Conservation (phyloP, 2,113 vertebrate species). For the Megalops atlanticus region DNA sequence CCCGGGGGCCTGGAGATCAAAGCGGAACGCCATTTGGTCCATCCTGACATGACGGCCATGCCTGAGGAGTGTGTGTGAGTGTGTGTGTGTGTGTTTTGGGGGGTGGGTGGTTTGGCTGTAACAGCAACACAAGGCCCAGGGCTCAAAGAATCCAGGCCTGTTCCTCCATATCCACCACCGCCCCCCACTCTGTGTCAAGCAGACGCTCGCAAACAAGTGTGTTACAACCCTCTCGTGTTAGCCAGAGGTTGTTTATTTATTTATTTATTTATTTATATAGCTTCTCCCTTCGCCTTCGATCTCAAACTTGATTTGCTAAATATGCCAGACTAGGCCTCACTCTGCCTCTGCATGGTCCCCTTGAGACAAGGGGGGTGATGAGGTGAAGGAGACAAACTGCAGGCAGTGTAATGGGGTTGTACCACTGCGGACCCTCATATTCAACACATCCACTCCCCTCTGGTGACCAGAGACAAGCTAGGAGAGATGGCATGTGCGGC, state of each 20-base stretch:
- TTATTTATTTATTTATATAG: background rate
- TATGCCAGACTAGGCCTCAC: conserved; percentile 51
- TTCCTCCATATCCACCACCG: background rate
- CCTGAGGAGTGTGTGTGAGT: conserved; percentile 49
- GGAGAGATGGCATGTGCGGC: no score
- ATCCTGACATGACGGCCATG: conserved; percentile 56
- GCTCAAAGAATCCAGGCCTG: background rate
- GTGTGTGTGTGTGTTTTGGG: conserved; percentile 48
- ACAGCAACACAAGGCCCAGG: no score
- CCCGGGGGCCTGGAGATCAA: conserved; percentile 75
- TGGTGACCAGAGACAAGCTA: background rate
- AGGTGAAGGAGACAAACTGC: conserved; percentile 4
- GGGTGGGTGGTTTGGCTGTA: background rate
- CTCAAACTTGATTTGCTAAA: conserved; percentile 35
- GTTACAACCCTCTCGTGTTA: background rate
- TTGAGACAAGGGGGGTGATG: background rate
- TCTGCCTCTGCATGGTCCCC: background rate
- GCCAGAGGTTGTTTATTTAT: conserved; percentile 4
- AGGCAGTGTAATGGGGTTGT: background rate
- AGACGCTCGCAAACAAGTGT: background rate
- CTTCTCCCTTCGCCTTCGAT: background rate
- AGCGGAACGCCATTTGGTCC: conserved; percentile 66
- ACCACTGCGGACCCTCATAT: background rate
- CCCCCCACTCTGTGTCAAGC: background rate
- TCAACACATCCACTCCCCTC: background rate